These are phyloP conservation scores for Zootoca vivipara DNA, from an alignment of 2,113 vertebrate species.

Conservation along the genomic window DNA sequence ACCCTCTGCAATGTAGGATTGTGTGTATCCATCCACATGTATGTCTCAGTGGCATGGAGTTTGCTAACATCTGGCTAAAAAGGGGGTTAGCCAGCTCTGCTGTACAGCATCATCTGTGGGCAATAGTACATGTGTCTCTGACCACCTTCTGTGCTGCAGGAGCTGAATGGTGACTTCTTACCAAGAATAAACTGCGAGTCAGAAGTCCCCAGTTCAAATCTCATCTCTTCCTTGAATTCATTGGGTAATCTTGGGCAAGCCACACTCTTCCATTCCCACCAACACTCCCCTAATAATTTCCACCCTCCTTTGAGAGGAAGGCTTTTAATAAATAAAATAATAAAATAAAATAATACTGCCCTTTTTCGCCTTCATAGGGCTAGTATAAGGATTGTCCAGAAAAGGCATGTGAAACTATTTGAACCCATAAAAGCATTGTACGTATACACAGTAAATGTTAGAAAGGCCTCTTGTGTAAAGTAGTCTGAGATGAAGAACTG, in stretches of 20 bases:
- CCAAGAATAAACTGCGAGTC: background rate
- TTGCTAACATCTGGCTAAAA: no score
- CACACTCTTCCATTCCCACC: no score
- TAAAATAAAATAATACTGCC: background rate
- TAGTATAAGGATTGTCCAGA: background rate
- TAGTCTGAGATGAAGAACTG: background rate
- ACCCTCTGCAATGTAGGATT: no score
- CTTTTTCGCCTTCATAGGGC: background rate
- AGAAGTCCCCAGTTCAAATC: background rate
- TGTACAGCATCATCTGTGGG: background rate
- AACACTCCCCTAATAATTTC: no score
- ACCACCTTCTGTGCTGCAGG: background rate
- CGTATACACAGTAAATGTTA: background rate
- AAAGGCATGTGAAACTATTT: background rate
- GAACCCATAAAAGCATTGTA: background rate
- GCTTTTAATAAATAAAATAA: background rate
- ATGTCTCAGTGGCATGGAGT: no score
- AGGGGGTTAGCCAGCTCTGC: no score
- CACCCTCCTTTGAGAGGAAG: no score
- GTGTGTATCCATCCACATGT: no score
- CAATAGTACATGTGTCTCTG: background rate
- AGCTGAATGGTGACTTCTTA: background rate
- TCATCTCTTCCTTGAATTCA: background rate
- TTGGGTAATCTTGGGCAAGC: background rate
- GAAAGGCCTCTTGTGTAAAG: background rate